phyloP scores from a whole-genome alignment of 92 coral and sea anemone species.

The Heliopora coerulea region DNA sequence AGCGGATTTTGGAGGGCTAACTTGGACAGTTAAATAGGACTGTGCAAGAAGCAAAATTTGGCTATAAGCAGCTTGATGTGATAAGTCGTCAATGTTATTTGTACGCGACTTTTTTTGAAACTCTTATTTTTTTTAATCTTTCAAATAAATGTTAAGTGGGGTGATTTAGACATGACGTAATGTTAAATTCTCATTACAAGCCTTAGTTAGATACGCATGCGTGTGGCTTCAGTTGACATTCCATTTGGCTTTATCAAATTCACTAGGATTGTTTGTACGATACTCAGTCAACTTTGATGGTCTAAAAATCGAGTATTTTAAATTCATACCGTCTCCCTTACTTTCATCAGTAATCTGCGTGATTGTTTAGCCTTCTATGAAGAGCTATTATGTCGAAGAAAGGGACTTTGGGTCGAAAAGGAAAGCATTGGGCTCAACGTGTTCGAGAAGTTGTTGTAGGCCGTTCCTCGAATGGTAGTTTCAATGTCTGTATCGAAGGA shows the following conservation, averaged over 20 bases:
- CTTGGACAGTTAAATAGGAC: too few species aligned
- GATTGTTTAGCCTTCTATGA: too few species aligned
- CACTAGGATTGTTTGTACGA: background rate
- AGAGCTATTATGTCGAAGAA: constrained; percentile 22
- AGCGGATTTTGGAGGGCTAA: too few species aligned
- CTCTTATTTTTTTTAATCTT: background rate
- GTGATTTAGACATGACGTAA: background rate
- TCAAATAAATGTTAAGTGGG: background rate
- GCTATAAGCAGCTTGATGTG: background rate
- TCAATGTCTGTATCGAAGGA: constrained; percentile 87
- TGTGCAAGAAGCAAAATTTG: background rate
- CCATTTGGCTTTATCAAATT: constrained; percentile 37
- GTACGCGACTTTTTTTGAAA: background rate
- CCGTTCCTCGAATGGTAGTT: constrained; percentile 72
- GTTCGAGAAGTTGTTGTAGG: constrained; percentile 71
- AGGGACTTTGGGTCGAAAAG: constrained; percentile 62
- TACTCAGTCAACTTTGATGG: background rate
- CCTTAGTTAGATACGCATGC: constrained; percentile 27
- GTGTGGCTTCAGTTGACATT: constrained; percentile 36
- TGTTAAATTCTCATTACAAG: constrained; percentile 11
- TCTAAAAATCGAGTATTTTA: constrained; percentile 3
- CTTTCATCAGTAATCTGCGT: background rate
- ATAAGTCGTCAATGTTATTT: background rate
- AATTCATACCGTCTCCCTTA: background rate
- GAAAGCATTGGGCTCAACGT: constrained; percentile 91